A percentile compares a stretch with the other conserved stretches of the same genome.
Conservation (phyloP, 2,888 invertebrate species). For the Cistogaster globosa region DNA sequence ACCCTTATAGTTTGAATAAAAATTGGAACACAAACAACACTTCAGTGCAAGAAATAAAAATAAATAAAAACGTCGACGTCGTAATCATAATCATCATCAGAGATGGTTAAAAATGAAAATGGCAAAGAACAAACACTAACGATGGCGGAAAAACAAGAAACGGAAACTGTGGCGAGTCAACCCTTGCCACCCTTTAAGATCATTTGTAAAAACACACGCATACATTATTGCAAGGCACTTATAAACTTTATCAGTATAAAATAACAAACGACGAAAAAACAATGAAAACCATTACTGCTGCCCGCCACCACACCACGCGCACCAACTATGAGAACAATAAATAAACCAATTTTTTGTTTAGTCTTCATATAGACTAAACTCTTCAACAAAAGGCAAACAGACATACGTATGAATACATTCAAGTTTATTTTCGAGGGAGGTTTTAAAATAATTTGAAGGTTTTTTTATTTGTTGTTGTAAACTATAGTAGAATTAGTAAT, state of each 20-base stretch:
- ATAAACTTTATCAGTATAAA: constrained; percentile 50
- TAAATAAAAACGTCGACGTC: constrained; percentile 2
- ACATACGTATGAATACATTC: constrained; percentile 5
- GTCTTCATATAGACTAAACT: constrained; percentile 26
- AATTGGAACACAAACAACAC: constrained; percentile 66
- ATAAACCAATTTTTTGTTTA: constrained; percentile 21
- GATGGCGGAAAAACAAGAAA: constrained; percentile 41
- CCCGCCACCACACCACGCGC: not conserved
- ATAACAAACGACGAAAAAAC: constrained; percentile 50
- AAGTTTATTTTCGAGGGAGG: constrained; percentile 14
- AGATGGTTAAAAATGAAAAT: constrained; percentile 54
- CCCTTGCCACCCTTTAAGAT: constrained; percentile 25
- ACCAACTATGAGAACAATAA: constrained; percentile 11
- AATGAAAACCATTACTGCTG: constrained; percentile 1
- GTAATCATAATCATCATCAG: constrained; percentile 22
- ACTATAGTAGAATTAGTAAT: too few relatives aligned
- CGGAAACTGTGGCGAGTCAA: constrained; percentile 40
- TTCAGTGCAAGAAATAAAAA: constrained; percentile 9
- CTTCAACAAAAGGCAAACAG: constrained; percentile 41
- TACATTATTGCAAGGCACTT: constrained; percentile 27
- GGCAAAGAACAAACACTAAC: constrained; percentile 52
- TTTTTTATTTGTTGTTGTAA: too few relatives aligned
- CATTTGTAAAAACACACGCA: constrained; percentile 21
- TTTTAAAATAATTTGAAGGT: not conserved
- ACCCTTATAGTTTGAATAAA: constrained; percentile 42